These are phyloP conservation scores for Stomatorhinus walkeri DNA, from an alignment of 2,797 vertebrate genomes.

Conservation along the genomic window DNA sequence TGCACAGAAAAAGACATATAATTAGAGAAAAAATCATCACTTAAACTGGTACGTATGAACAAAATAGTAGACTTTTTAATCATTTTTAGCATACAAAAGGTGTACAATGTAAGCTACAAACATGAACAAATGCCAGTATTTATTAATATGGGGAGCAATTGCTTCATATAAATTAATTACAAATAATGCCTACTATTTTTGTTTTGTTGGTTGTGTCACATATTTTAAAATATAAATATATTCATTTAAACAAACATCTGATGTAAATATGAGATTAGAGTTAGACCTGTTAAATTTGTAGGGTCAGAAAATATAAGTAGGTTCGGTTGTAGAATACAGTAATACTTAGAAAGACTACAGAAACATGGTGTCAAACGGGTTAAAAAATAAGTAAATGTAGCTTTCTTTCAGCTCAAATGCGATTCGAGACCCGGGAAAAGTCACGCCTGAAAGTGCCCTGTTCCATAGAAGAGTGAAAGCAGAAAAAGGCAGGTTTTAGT, in stretches of 20 bases:
- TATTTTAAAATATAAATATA: not conserved
- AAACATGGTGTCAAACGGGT: constrained; percentile 19
- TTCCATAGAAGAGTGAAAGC: constrained; percentile 1
- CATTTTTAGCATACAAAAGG: not conserved
- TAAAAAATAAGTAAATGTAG: constrained; percentile 22
- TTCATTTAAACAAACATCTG: not conserved
- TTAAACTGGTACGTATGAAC: not conserved
- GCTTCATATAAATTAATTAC: not conserved
- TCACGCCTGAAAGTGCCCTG: constrained; percentile 17
- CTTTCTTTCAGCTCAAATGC: constrained; percentile 16
- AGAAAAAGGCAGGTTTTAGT: not conserved
- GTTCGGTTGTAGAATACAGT: not conserved
- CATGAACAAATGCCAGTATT: not conserved
- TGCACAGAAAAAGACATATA: not conserved
- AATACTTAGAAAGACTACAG: constrained; percentile 9
- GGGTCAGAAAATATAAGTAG: not conserved
- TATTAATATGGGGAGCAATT: not conserved
- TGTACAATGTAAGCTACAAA: not conserved
- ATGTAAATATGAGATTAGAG: not conserved
- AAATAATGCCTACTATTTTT: not conserved
- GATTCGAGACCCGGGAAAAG: constrained; percentile 30
- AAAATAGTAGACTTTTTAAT: not conserved
- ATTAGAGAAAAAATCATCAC: not conserved
- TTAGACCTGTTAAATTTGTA: not conserved
- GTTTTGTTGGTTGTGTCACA: not conserved